Conservation (phyloP, 2,888 invertebrate species). For the Platypus cylindrus region DNA sequence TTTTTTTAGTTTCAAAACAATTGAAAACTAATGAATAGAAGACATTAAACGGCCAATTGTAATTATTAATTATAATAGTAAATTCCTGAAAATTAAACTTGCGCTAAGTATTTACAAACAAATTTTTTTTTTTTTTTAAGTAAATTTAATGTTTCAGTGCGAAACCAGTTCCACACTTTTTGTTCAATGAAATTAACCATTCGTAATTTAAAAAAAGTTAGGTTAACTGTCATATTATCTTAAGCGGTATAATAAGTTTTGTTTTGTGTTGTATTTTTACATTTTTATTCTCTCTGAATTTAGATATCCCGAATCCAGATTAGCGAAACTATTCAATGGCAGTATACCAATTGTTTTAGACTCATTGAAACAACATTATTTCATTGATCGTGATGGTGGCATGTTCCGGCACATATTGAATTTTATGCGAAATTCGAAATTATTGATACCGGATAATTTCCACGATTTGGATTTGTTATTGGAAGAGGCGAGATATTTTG, state of each 20-base stretch:
- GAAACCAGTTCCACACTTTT: too few species aligned
- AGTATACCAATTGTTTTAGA: slow-evolving; percentile 91
- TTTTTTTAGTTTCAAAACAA: too few species aligned
- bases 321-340: slow-evolving; percentile 90
- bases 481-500: slow-evolving; percentile 86
- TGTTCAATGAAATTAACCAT: too few species aligned
- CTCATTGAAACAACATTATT: slow-evolving; percentile 94
- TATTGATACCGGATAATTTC: slow-evolving; percentile 80
- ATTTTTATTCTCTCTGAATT: slow-evolving; percentile 22
- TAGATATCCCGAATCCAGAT: slow-evolving; percentile 85
- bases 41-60: too few species aligned
- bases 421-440: slow-evolving; percentile 83
- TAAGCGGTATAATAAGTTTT: not conserved
- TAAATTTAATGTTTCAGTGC: not conserved
- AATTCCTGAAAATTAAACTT: too few species aligned
- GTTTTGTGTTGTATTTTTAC: not conserved
- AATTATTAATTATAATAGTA: too few species aligned
- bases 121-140: too few species aligned
- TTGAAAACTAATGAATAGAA: too few species aligned
- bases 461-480: slow-evolving; percentile 73
- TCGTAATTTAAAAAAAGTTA: too few species aligned
- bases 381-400: slow-evolving; percentile 95
- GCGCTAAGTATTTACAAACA: too few species aligned
- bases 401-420: slow-evolving; percentile 97
- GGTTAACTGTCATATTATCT: too few species aligned